These are phyloP conservation scores for Delichon dasypus DNA, from an alignment of 2,797 vertebrate genomes.

Conservation along the genomic window DNA sequence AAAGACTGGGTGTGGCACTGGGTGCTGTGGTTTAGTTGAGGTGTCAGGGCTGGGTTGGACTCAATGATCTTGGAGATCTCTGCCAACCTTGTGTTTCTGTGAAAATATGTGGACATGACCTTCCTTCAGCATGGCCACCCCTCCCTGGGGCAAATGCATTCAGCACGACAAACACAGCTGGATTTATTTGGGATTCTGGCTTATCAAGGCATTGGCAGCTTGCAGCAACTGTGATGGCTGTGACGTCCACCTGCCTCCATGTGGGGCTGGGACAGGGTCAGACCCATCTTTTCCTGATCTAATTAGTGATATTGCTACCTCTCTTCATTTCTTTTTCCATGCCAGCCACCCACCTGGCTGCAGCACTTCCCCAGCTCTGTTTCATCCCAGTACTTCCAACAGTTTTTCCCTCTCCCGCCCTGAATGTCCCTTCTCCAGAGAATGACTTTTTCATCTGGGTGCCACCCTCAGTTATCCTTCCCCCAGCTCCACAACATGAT, in stretches of 20 bases:
- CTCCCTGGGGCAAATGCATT: neutral
- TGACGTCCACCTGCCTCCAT: neutral
- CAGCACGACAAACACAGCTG: neutral
- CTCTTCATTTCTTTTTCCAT: neutral
- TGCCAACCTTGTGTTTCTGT: neutral
- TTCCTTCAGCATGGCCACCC: neutral
- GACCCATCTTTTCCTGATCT: neutral
- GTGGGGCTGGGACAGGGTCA: neutral
- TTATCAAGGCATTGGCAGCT: neutral
- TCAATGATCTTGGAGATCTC: neutral
- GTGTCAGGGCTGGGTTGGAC: neutral
- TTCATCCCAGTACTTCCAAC: neutral
- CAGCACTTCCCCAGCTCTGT: neutral
- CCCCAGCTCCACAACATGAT: rapidly evolving
- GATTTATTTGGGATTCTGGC: neutral
- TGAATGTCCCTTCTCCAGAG: neutral
- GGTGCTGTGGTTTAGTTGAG: neutral
- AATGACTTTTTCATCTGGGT: neutral
- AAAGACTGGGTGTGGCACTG: neutral
- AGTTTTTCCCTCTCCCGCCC: neutral
- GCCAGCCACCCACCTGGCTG: neutral
- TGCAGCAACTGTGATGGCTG: neutral
- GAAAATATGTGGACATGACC: rapidly evolving
- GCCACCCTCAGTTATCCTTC: no score
- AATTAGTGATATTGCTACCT: neutral